A percentile compares a stretch with the other conserved stretches of the same genome.
phyloP scores from a whole-genome alignment of 2,888 invertebrate species.

The Heteromyza rotundicornis region DNA sequence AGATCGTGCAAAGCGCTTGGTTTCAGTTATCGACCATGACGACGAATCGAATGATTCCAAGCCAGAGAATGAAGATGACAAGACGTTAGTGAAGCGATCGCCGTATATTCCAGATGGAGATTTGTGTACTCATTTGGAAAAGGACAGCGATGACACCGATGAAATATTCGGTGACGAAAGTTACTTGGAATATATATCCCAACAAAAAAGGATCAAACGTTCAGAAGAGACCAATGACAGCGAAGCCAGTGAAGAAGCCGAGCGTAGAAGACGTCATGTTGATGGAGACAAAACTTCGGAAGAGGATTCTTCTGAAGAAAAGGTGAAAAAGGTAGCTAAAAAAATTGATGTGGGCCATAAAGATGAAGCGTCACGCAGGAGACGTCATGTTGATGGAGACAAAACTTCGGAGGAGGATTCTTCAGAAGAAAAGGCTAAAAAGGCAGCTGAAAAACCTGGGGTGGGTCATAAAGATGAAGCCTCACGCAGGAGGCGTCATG shows the following conservation, averaged over 20 bases:
- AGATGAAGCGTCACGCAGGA: not conserved
- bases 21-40: too few species aligned
- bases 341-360: not conserved
- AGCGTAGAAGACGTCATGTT: constrained; percentile 8
- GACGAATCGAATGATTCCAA: too few species aligned
- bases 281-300: constrained; percentile 10
- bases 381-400: constrained; percentile 3
- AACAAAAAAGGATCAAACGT: not conserved
- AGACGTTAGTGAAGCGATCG: too few species aligned
- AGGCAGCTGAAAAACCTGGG: not conserved
- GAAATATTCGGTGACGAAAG: not conserved
- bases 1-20: too few species aligned
- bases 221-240: not conserved
- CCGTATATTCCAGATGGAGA: too few species aligned
- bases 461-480: constrained; percentile 3
- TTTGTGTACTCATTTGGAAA: too few species aligned
- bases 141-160: not conserved
- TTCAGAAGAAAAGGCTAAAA: constrained; percentile 13
- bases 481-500: constrained; percentile 2
- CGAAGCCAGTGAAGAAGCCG: constrained; percentile 14
- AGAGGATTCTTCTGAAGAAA: constrained; percentile 23
- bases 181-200: not conserved
- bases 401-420: constrained; percentile 21
- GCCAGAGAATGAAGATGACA: too few species aligned
- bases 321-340: not conserved